Base-by-base conservation (phyloP, 2,888 invertebrate species). In the Eupithecia exiguata region DNA sequence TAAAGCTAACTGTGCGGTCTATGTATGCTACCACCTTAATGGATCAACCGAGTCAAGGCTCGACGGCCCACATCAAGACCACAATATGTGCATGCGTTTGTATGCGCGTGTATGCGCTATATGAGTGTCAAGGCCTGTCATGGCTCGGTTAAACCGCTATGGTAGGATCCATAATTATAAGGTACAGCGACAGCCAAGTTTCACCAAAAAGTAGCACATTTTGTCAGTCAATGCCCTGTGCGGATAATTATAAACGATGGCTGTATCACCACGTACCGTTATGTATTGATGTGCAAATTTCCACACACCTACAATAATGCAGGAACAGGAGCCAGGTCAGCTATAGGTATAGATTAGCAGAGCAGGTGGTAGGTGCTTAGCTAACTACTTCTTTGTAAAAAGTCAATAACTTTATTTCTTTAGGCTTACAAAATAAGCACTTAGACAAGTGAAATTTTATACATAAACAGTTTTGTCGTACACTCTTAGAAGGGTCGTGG, bases 231-330 rank as follows among this genome's bases (percentile, higher is more conserved):
- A 66, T 71, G 71, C 53, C 43, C 71, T 66, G 38, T 65, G 38
- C 14, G n/a, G 53, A 66, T 58, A n/a, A 30, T 30, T 30, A 53
- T 65, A 61, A 53, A 30, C 36, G 53, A 49, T 53, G 49, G 38
- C 30, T 66, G 65, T 25, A 65, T 65, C 65, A 71, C 66, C 66
- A 66, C 38, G 38, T 36, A 58, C 71, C 71, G 66, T 71, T 66
- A 71, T 25, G 40, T 40, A 49, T 49, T 68, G 38, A 70, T 70
- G 63, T 70, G 65, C 65, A 65, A 70, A 70, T 70, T 40, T 69
- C 40, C 61, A 25, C 21, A 38, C 40, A 40, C 14, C 36, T 21
- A 14, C 66, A 40, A 14, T 43, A 6, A 53, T 38, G 18, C 12
- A 66, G 30, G 30, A 16, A 68, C 35, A 36, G 12, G n/a, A 10